Conservation (phyloP, 92 coral and sea anemone genomes). For the Desmophyllum pertusum region DNA sequence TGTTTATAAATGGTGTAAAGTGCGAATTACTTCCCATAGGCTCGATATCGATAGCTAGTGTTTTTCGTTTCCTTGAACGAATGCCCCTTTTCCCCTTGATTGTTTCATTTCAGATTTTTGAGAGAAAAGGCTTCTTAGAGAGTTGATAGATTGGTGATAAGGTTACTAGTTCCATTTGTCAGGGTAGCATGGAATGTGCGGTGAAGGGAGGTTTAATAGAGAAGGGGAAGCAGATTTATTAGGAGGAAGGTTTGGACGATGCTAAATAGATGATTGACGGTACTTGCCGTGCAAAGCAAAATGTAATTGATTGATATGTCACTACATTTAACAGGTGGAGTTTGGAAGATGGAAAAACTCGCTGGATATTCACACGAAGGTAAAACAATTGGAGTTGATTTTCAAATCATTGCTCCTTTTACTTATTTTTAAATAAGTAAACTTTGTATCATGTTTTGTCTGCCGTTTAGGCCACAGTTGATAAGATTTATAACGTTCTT, state of each 20-base stretch:
- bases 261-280: background rate
- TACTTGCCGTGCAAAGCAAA: background rate
- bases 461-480: constrained; percentile 74
- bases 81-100: no score
- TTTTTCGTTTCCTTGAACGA: no score
- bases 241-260: background rate
- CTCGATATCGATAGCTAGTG: no score
- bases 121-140: no score
- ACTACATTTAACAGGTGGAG: constrained; percentile 66
- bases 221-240: no score
- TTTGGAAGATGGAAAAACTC: constrained; percentile 96
- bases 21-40: no score
- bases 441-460: background rate
- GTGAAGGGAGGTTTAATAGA: no score
- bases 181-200: no score
- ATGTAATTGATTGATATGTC: background rate
- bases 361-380: constrained; percentile 90
- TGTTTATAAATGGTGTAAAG: no score
- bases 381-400: background rate
- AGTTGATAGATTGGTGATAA: no score
- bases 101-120: no score
- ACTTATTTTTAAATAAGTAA: background rate
- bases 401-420: background rate
- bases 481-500: constrained; percentile 91
- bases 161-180: no score